A percentile compares a stretch with the other conserved stretches of the same genome.
Evolutionary conservation across 2,113 vertebrate species (phyloP).

Genomic region (Gallinago jamesoni): DNA sequence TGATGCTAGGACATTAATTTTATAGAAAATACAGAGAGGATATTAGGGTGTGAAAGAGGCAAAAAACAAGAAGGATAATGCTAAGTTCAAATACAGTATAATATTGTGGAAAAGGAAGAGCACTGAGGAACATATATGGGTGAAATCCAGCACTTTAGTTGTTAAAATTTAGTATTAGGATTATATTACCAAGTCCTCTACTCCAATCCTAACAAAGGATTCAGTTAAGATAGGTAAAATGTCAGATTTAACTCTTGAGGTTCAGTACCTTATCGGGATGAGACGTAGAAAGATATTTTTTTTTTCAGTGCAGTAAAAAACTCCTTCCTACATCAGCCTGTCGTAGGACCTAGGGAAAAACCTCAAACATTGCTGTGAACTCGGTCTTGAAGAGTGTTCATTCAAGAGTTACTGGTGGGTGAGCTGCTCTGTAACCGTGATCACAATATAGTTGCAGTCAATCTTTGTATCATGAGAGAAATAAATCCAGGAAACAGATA

Average conservation of each 20-base stretch:
- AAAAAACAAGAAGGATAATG: background rate
- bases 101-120: background rate
- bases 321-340: background rate
- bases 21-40: background rate
- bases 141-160: background rate
- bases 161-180: background rate
- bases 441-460: background rate
- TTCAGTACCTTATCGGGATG: background rate
- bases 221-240: background rate
- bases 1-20: background rate
- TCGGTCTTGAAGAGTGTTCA: background rate
- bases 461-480: background rate
- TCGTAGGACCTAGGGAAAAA: background rate
- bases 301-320: background rate
- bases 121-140: background rate
- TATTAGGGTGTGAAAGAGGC: background rate
- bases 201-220: background rate
- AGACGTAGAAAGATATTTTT: background rate
- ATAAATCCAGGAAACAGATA: background rate
- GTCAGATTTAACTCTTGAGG: background rate
- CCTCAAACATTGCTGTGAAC: background rate
- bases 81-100: background rate
- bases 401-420: background rate
- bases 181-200: background rate
- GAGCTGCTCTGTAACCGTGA: background rate